These are phyloP conservation scores for Lophochroa leadbeateri DNA, from an alignment of 2,113 vertebrate genomes.

Conservation along the genomic window DNA sequence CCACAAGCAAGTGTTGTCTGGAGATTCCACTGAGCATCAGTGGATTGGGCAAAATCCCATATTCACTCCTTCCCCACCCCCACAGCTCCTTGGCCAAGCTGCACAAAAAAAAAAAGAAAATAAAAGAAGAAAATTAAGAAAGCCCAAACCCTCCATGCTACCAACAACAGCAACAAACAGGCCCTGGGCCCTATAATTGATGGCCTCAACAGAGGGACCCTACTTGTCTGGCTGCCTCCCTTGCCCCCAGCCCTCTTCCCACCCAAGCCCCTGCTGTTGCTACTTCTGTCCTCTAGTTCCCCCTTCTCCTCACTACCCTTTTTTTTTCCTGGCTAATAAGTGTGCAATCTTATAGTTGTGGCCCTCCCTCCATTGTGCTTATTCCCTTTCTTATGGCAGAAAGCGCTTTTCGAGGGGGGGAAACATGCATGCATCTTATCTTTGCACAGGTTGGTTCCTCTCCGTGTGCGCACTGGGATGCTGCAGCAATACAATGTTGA, in stretches of 20 bases:
- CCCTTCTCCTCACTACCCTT: not conserved
- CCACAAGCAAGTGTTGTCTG: slow-evolving; percentile 16
- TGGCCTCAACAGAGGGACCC: slow-evolving; percentile 40
- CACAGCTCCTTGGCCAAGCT: slow-evolving; percentile 50
- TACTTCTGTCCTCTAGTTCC: not conserved
- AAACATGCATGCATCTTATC: not conserved
- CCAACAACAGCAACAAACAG: not conserved
- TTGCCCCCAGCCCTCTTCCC: slow-evolving; percentile 3
- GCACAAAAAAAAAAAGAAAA: slow-evolving; percentile 28
- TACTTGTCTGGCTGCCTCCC: not conserved
- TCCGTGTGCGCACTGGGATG: not conserved
- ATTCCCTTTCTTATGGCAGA: slow-evolving; percentile 40
- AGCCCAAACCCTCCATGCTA: not conserved
- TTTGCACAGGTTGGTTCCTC: slow-evolving; percentile 15
- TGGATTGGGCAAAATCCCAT: slow-evolving; percentile 79
- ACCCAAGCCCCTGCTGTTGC: not conserved
- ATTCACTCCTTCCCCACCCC: slow-evolving; percentile 36
- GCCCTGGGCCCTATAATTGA: slow-evolving; percentile 38
- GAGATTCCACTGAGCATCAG: slow-evolving; percentile 76
- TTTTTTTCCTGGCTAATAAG: slow-evolving; percentile 52
- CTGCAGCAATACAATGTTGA: not conserved
- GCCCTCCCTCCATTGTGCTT: not conserved
- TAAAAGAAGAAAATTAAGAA: not conserved
- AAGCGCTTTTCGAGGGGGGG: not conserved
- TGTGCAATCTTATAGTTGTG: slow-evolving; percentile 18